Percentiles rank a stretch among this genome's conserved stretches.
phyloP scores from a whole-genome alignment of 2,113 vertebrate species.

The Vulpes lagopus region DNA sequence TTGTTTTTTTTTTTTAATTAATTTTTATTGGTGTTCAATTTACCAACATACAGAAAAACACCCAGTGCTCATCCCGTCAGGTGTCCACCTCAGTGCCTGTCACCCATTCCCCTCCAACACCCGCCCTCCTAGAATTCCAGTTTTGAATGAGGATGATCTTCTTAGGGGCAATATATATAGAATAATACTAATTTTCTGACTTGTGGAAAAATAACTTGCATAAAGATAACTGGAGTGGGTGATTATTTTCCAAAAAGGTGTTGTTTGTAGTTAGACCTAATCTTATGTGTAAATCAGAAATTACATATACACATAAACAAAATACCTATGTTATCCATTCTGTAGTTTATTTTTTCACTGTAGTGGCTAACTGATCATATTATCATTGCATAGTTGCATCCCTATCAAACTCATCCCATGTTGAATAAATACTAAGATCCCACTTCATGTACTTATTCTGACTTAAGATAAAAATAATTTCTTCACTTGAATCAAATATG shows the following conservation, averaged over 20 bases:
- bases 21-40: no score
- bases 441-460: not conserved
- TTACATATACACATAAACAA: not conserved
- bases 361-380: not conserved
- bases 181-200: not conserved
- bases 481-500: not conserved
- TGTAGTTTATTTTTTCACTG: not conserved
- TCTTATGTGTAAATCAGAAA: not conserved
- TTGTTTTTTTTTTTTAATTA: no score
- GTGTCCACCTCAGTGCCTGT: no score
- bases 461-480: constrained; percentile 44
- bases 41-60: no score
- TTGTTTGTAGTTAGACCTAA: not conserved
- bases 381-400: not conserved
- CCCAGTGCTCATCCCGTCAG: no score
- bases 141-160: not conserved
- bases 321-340: not conserved
- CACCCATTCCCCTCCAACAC: no score
- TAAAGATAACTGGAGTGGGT: not conserved
- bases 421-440: constrained; percentile 1
- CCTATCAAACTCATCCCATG: not conserved
- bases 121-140: not conserved
- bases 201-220: not conserved
- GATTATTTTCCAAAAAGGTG: not conserved
- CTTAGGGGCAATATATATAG: not conserved